Evolutionary conservation across 1,140 invertebrate genomes (phyloP), one percentile per base, ranked within the genome.

Genomic region (Aphidius ervi): DNA sequence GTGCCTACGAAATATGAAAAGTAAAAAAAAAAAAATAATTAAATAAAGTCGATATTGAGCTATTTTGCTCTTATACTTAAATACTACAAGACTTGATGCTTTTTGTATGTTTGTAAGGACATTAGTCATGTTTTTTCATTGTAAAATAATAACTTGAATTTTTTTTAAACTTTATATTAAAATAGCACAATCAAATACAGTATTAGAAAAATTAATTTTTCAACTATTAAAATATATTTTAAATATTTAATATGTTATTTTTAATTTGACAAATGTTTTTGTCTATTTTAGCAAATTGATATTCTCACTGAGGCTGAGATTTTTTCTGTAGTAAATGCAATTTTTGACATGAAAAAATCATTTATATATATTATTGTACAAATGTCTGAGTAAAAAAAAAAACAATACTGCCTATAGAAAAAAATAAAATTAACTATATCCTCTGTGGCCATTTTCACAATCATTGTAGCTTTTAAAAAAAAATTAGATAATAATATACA

Each of bases 1-100:
- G 69, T 73, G 72, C 71, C 70, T 74, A 72, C 67, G 62, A 58
- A 61, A 46, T 58, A 61, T 63, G 54, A 64, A 59, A 49, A 58
- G 59, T 58, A 42, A 48, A 61, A 39, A 43, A 54, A 63, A 56
- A 45, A 61, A 57, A 20, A 58, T 42, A 58, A 42, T 54, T 50
- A 56, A 56, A 56, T 42, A 46, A 43, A 61, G 37, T 58, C 54
- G 7, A 58, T 55, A 61, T 63, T 57, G 53, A 43, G 42, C 50
- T 16, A 43, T 16, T 42, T 53, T 53, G 31, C 47, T 23, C 37
- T 23, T n/a, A 7, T 37, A 37, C 39, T 40, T 5, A 40, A 55
- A 60, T n/a, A 60, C 48, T 61, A 46, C 43, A 55, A 59, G 47
- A 55, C n/a, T 64, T 55, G 48, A 57, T 52, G 60, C 60, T 57